Percentiles rank a stretch among this genome's conserved stretches.
Evolutionary conservation across 2,797 vertebrate species (phyloP).

Genomic region (Amniataba percoides): DNA sequence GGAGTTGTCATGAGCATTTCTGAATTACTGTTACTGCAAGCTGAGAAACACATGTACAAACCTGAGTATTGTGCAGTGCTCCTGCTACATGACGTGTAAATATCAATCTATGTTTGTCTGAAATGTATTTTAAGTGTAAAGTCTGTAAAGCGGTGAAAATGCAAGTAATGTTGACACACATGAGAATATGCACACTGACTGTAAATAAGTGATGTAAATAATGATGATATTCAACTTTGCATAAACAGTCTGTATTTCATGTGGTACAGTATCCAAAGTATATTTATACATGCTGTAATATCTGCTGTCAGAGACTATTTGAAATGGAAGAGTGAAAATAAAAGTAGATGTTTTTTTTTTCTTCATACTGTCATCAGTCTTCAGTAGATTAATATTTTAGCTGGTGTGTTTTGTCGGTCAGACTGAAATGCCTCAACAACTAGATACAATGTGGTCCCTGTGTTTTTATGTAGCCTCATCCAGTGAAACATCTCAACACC

Average conservation of each 20-base stretch:
- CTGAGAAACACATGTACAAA: conserved; percentile 33
- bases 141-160: conserved; percentile 56
- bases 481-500: not conserved
- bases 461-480: not conserved
- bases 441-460: not conserved
- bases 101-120: conserved; percentile 60
- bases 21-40: conserved; percentile 15
- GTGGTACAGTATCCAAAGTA: conserved; percentile 78
- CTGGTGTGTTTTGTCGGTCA: accelerated
- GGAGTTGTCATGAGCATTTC: conserved; percentile 33
- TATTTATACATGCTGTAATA: conserved; percentile 81
- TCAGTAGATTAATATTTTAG: not conserved
- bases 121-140: conserved; percentile 50
- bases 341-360: conserved; percentile 72
- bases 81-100: conserved; percentile 54
- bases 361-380: conserved; percentile 14
- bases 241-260: conserved; percentile 71
- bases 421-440: not conserved
- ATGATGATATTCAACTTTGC: conserved; percentile 68
- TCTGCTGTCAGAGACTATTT: conserved; percentile 64
- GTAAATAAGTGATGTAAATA: conserved; percentile 71
- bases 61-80: conserved; percentile 32
- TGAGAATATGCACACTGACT: conserved; percentile 62
- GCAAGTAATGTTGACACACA: conserved; percentile 52
- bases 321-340: conserved; percentile 76